These are phyloP conservation scores for Characodon lateralis DNA, from an alignment of 2,797 vertebrate genomes.

Conservation along the genomic window DNA sequence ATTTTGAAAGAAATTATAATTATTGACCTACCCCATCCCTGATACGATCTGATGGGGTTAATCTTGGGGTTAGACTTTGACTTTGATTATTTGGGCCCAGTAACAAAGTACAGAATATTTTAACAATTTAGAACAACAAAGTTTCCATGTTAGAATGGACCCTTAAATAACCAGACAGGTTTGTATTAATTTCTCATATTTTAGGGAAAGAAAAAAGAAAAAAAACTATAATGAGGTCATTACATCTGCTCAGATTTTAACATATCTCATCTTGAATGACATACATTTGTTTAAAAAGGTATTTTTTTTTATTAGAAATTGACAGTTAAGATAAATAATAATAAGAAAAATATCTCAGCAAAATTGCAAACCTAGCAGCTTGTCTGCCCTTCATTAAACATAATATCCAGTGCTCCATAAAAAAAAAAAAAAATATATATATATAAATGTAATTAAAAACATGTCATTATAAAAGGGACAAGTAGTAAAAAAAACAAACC, in stretches of 20 bases:
- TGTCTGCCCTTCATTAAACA: not conserved
- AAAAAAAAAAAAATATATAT: not conserved
- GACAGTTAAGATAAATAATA: too few species aligned
- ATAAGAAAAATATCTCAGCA: not conserved
- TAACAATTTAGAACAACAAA: constrained; percentile 6
- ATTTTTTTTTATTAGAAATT: too few species aligned
- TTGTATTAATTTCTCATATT: too few species aligned
- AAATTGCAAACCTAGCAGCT: not conserved
- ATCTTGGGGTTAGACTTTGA: constrained; percentile 1
- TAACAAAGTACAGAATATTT: constrained; percentile 11
- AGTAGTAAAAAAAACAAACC: not conserved
- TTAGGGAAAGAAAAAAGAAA: too few species aligned
- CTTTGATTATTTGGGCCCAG: constrained; percentile 24
- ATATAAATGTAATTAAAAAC: not conserved
- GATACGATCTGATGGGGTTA: too few species aligned
- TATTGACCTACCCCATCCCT: constrained; percentile 21
- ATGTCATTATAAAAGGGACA: too few species aligned
- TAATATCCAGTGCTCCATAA: not conserved
- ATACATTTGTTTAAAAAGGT: too few species aligned
- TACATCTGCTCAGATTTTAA: too few species aligned
- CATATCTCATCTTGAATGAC: too few species aligned
- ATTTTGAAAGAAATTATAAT: constrained; percentile 45
- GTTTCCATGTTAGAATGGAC: not conserved
- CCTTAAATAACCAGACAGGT: not conserved
- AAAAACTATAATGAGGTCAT: too few species aligned